Evolutionary conservation across 2,113 vertebrate species (phyloP).

Genomic region (Nesoenas mayeri): DNA sequence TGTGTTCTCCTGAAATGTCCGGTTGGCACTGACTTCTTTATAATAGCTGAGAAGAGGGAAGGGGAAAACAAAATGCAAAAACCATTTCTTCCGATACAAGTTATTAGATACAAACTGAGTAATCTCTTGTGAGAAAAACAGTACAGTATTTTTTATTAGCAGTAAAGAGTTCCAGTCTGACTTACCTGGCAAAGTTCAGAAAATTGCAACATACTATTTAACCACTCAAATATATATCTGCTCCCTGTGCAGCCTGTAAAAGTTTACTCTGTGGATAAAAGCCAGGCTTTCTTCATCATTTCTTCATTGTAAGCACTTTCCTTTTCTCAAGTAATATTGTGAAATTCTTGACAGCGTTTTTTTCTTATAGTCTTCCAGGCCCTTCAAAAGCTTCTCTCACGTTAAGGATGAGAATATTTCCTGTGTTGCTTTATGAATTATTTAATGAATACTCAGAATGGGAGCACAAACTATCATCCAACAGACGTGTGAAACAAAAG

Average conservation of each 20-base stretch:
- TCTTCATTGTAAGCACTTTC: background rate
- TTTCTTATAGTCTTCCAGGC: background rate
- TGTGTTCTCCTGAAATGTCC: background rate
- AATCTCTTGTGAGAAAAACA: background rate
- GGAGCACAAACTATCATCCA: background rate
- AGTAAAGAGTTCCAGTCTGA: background rate
- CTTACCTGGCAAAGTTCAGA: conserved; percentile 27
- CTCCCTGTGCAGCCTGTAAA: conserved; percentile 13
- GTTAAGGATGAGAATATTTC: background rate
- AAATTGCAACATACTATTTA: background rate
- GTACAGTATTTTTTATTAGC: background rate
- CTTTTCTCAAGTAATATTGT: background rate
- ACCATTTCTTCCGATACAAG: background rate
- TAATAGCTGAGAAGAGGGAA: background rate
- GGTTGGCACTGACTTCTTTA: background rate
- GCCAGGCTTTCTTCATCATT: conserved; percentile 3
- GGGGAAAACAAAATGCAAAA: background rate
- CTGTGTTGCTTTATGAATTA: background rate
- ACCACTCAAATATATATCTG: background rate
- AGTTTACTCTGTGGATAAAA: conserved; percentile 11
- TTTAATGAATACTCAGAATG: background rate
- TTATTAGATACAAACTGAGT: background rate
- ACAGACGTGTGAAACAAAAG: background rate
- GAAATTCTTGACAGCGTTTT: background rate
- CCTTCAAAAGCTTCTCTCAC: background rate